Conservation (phyloP, 2,113 vertebrate genomes). For the Okapia johnstoni region DNA sequence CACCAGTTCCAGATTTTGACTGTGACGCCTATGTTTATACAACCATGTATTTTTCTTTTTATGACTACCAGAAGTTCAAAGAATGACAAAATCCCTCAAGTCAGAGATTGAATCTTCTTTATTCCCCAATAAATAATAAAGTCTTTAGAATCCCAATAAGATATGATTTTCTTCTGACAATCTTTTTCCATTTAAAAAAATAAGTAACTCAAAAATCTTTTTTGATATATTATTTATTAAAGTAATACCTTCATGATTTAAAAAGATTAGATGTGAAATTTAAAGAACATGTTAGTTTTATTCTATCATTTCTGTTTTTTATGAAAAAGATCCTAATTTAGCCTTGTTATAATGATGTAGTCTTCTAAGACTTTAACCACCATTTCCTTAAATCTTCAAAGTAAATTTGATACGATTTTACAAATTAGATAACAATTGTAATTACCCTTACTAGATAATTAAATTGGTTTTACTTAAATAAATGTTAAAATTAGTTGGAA, state of each 20-base stretch:
- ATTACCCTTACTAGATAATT: constrained; percentile 15
- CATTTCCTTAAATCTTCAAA: background rate
- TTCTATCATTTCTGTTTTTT: constrained; percentile 17
- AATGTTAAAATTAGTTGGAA: background rate
- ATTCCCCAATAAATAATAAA: background rate
- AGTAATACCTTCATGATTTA: background rate
- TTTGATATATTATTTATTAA: background rate
- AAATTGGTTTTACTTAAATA: constrained; percentile 31
- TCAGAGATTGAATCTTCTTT: background rate
- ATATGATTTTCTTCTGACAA: background rate
- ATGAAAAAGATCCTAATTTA: background rate
- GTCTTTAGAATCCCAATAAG: background rate
- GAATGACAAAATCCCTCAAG: background rate
- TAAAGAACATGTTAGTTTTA: background rate
- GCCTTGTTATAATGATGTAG: background rate
- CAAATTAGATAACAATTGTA: constrained; percentile 28
- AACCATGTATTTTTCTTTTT: background rate
- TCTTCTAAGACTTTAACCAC: background rate
- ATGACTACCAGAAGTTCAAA: background rate
- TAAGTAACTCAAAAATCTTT: background rate
- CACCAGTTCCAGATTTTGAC: background rate
- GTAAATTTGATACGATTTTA: background rate
- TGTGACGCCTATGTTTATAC: background rate
- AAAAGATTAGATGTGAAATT: background rate
- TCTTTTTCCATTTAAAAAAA: background rate